These are phyloP conservation scores for Hybos culiciformis DNA, from an alignment of 2,888 invertebrate genomes.

Conservation along the genomic window DNA sequence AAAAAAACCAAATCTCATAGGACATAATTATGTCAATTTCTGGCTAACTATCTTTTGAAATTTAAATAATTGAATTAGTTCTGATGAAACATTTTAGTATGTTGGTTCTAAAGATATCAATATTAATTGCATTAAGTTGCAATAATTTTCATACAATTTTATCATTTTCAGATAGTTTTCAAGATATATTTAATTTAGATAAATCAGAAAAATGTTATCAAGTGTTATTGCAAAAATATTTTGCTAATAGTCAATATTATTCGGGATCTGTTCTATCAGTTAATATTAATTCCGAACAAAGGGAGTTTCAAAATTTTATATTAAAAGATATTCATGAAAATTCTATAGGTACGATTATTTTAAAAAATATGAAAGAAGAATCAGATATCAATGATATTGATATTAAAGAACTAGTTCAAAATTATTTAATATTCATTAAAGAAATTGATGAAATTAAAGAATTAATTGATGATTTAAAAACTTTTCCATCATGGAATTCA, in stretches of 20 bases:
- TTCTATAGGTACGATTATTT: slow-evolving; percentile 21
- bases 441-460: slow-evolving; percentile 27
- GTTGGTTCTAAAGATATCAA: too few species aligned
- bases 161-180: too few species aligned
- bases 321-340: slow-evolving; percentile 12
- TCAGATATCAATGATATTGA: not conserved
- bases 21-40: too few species aligned
- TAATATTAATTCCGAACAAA: slow-evolving; percentile 15
- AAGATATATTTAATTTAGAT: too few species aligned
- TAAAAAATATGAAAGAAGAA: slow-evolving; percentile 12
- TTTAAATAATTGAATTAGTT: too few species aligned
- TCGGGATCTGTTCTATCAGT: slow-evolving; percentile 25
- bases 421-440: slow-evolving; percentile 28
- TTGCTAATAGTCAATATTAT: slow-evolving; percentile 21
- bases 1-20: too few species aligned
- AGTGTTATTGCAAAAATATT: too few species aligned
- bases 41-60: too few species aligned
- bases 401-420: slow-evolving; percentile 28
- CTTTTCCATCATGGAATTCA: slow-evolving; percentile 30
- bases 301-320: slow-evolving; percentile 19
- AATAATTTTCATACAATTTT: too few species aligned
- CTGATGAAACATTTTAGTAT: too few species aligned
- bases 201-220: too few species aligned
- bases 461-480: slow-evolving; percentile 25
- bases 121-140: too few species aligned